These are phyloP conservation scores for Anoplius nigerrimus DNA, from an alignment of 2,888 invertebrate species.

Conservation along the genomic window DNA sequence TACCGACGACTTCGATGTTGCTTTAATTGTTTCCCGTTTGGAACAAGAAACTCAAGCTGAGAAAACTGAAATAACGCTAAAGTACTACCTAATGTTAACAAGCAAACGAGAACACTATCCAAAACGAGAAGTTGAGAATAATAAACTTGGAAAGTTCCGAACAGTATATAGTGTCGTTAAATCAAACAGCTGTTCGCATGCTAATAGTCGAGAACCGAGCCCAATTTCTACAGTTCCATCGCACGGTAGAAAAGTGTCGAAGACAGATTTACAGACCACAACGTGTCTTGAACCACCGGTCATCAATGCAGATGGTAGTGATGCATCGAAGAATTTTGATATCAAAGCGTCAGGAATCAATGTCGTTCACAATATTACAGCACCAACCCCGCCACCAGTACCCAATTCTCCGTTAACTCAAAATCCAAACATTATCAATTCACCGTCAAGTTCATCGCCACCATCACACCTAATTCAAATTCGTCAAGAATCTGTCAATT, in stretches of 20 bases:
- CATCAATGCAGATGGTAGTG: conserved; percentile 26
- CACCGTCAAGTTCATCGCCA: conserved; percentile 37
- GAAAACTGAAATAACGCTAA: conserved; percentile 67
- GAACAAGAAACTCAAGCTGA: conserved; percentile 69
- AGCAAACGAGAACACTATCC: conserved; percentile 79
- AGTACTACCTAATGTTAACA: conserved; percentile 70
- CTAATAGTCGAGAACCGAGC: conserved; percentile 63
- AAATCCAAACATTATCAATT: conserved; percentile 47
- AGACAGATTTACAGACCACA: conserved; percentile 8
- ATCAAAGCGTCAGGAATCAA: conserved; percentile 33
- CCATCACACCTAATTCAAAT: conserved; percentile 68
- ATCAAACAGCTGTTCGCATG: conserved; percentile 59
- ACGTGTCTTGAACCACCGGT: conserved; percentile 25
- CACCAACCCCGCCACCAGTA: conserved; percentile 72
- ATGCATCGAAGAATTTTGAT: conserved; percentile 32
- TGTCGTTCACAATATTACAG: conserved; percentile 47
- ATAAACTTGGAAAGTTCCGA: conserved; percentile 79
- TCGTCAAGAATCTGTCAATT: conserved; percentile 81
- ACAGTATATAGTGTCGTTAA: conserved; percentile 77
- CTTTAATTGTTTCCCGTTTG: conserved; percentile 80
- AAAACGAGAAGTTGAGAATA: conserved; percentile 79
- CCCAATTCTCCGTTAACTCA: conserved; percentile 68
- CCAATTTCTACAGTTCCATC: conserved; percentile 49
- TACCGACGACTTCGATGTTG: conserved; percentile 82
- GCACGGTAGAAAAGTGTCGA: conserved; percentile 27